Percentiles rank a stretch among this genome's conserved stretches.
Evolutionary conservation across 1,140 invertebrate genomes (phyloP).

Genomic region (Eumaeus atala): DNA sequence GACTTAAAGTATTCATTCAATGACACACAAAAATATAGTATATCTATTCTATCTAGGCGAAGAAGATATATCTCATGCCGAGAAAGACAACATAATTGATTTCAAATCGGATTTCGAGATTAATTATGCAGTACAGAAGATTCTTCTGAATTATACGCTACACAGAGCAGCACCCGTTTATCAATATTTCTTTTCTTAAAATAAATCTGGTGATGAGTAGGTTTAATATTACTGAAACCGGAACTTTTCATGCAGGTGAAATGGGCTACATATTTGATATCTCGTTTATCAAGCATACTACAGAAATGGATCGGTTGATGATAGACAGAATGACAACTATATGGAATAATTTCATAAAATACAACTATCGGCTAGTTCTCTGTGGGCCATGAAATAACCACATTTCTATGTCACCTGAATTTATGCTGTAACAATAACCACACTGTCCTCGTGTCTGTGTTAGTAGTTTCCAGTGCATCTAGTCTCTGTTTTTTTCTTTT

Average conservation of each 20-base stretch:
- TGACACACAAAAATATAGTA: neutral
- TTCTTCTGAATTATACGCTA: neutral
- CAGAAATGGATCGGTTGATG: conserved; percentile 1
- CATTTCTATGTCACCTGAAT: no score
- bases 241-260: conserved; percentile 3
- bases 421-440: no score
- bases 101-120: conserved; percentile 8
- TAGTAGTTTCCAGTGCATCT: no score
- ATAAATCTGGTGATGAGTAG: neutral
- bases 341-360: conserved; percentile 7
- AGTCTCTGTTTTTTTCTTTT: no score
- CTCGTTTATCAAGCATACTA: neutral
- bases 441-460: no score
- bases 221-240: neutral
- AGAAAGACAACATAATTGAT: conserved; percentile 1
- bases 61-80: neutral
- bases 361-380: neutral
- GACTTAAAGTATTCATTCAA: neutral
- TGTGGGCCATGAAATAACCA: neutral
- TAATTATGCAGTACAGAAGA: conserved; percentile 5
- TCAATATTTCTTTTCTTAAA: conserved; percentile 9
- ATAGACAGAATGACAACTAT: conserved; percentile 12
- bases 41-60: conserved; percentile 12
- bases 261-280: conserved; percentile 8
- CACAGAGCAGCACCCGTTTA: neutral